Conservation (phyloP, 2,888 invertebrate species). For the Dryobota labecula region DNA sequence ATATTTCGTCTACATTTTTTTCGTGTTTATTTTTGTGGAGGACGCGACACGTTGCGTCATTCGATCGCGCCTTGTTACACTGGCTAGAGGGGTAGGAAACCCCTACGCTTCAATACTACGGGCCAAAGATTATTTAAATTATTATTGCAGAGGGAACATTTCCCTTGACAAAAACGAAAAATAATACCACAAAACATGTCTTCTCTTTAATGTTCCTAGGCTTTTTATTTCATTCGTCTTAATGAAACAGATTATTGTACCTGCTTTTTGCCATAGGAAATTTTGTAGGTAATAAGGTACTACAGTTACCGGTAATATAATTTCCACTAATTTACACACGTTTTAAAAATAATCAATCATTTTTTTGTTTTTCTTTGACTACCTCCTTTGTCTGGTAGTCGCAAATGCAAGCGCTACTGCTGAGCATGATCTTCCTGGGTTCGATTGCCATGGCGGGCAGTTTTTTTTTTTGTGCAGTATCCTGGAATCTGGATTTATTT, state of each 20-base stretch:
- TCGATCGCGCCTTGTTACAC: constrained; percentile 76
- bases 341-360: neutral
- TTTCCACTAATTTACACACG: neutral
- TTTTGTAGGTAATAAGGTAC: neutral
- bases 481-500: too few relatives aligned
- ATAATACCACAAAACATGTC: too few relatives aligned
- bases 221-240: neutral
- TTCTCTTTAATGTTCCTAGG: neutral
- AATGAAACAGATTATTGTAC: neutral
- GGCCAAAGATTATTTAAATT: constrained; percentile 73
- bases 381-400: neutral
- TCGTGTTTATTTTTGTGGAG: constrained; percentile 78
- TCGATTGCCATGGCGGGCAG: too few relatives aligned
- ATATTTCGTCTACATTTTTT: constrained; percentile 78
- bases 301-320: neutral
- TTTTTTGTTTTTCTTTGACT: neutral
- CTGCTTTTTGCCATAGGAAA: neutral
- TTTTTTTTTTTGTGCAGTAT: too few relatives aligned
- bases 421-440: too few relatives aligned
- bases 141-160: constrained; percentile 48
- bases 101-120: constrained; percentile 85
- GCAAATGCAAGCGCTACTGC: too few relatives aligned
- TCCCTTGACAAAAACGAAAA: constrained; percentile 4
- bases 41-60: constrained; percentile 66
- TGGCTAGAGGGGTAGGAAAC: constrained; percentile 82